phyloP scores from a whole-genome alignment of 2,113 vertebrate species.

The Eublepharis macularius region DNA sequence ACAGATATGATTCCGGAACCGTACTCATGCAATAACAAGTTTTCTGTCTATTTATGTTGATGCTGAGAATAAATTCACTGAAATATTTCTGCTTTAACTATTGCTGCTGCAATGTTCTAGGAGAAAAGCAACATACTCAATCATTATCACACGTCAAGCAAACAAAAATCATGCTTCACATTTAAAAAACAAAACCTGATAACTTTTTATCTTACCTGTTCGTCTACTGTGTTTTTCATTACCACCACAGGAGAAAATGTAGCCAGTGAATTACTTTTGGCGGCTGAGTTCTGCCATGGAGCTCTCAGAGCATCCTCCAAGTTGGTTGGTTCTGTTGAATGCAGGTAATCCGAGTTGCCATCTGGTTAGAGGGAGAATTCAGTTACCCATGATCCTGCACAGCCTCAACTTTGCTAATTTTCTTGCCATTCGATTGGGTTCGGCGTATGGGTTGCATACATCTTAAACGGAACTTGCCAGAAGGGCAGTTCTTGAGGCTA shows the following conservation, averaged over 20 bases:
- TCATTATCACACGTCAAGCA: accelerated
- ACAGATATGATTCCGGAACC: not conserved
- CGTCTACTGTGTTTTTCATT: conserved; percentile 90
- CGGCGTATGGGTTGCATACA: no score
- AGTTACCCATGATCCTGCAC: conserved; percentile 34
- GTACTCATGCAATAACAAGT: not conserved
- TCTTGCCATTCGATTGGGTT: no score
- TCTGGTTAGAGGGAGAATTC: conserved; percentile 70
- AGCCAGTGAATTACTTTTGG: conserved; percentile 74
- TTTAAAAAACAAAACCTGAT: not conserved
- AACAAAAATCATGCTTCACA: not conserved
- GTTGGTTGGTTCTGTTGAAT: conserved; percentile 85
- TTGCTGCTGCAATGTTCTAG: not conserved
- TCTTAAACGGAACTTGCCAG: no score
- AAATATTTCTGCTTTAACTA: not conserved
- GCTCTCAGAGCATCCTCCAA: conserved; percentile 77
- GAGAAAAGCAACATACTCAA: not conserved
- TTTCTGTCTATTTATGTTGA: not conserved
- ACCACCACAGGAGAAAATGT: conserved; percentile 84
- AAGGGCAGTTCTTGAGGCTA: no score
- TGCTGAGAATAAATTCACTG: not conserved
- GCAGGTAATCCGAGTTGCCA: conserved; percentile 86
- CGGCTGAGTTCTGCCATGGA: conserved; percentile 58
- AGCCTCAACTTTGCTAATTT: not conserved
- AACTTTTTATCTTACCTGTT: conserved; percentile 79